Percentiles rank a stretch among this genome's conserved stretches.
phyloP scores from a whole-genome alignment of 2,888 invertebrate species.

The Dolichomitus sp. region DNA sequence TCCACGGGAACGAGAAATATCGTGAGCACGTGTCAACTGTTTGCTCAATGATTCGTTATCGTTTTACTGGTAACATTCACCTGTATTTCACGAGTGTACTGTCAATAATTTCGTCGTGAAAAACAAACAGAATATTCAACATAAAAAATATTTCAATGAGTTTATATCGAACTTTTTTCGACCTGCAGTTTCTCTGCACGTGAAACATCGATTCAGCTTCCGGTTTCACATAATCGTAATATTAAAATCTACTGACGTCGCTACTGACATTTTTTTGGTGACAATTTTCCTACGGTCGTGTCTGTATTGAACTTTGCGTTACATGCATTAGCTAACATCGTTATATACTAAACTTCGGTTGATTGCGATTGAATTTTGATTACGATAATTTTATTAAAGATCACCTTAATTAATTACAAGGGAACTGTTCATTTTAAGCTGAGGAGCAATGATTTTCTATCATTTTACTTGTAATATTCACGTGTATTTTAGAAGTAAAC shows the following conservation, averaged over 20 bases:
- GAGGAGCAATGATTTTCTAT: conserved; percentile 75
- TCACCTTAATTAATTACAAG: no score
- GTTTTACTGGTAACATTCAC: conserved; percentile 66
- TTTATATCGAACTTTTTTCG: conserved; percentile 1
- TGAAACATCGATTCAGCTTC: conserved; percentile 33
- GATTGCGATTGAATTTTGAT: no score
- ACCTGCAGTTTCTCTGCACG: background rate
- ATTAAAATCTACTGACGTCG: background rate
- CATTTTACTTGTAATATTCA: conserved; percentile 67
- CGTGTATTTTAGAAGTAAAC: conserved; percentile 69
- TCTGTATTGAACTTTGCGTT: no score
- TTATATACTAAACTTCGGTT: no score
- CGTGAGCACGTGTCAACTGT: conserved; percentile 69
- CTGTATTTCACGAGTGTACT: conserved; percentile 71
- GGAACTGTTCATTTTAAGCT: no score
- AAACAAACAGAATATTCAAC: conserved; percentile 67
- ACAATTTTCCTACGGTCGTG: no score
- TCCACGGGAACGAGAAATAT: conserved; percentile 73
- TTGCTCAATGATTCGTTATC: conserved; percentile 79
- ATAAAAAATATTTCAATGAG: conserved; percentile 8
- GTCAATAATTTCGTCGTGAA: conserved; percentile 75
- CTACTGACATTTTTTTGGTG: background rate
- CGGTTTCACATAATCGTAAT: conserved; percentile 9
- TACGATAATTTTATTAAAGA: no score
- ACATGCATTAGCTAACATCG: no score